Percentiles rank a stretch among this genome's conserved stretches.
These are phyloP conservation scores for Eurytemora carolleeae DNA, from an alignment of 1,140 invertebrate species.

Conservation along the genomic window DNA sequence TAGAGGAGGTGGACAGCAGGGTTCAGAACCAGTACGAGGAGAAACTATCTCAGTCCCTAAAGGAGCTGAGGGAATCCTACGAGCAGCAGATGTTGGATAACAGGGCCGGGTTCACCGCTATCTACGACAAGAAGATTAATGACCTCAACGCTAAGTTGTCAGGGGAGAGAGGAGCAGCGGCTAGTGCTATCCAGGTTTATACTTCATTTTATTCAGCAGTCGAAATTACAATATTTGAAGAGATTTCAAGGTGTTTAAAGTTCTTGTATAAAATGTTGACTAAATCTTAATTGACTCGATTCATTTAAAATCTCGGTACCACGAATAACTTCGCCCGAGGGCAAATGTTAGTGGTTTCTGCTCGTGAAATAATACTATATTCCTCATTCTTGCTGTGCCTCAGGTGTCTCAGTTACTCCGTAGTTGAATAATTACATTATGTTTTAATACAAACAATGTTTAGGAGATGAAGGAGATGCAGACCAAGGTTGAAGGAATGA, in stretches of 20 bases:
- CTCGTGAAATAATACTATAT: too few species aligned
- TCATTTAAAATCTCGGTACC: too few species aligned
- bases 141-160: conserved; percentile 1
- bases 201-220: too few species aligned
- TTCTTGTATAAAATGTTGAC: too few species aligned
- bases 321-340: too few species aligned
- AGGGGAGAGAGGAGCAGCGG: conserved; percentile 17
- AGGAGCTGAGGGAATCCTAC: conserved; percentile 74
- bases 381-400: too few species aligned
- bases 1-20: conserved; percentile 58
- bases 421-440: neutral
- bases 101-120: conserved; percentile 57
- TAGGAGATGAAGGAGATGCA: conserved; percentile 55
- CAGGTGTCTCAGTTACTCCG: too few species aligned
- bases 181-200: neutral
- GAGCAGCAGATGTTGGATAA: conserved; percentile 68
- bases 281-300: too few species aligned
- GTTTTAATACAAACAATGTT: conserved; percentile 38
- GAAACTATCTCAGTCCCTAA: conserved; percentile 67
- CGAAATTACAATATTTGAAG: too few species aligned
- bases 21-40: conserved; percentile 78
- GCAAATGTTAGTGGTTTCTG: too few species aligned
- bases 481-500: conserved; percentile 47
- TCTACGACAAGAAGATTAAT: conserved; percentile 53
- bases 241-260: too few species aligned